phyloP scores from a whole-genome alignment of 2,888 invertebrate species.

The Standfussiana lucernea region DNA sequence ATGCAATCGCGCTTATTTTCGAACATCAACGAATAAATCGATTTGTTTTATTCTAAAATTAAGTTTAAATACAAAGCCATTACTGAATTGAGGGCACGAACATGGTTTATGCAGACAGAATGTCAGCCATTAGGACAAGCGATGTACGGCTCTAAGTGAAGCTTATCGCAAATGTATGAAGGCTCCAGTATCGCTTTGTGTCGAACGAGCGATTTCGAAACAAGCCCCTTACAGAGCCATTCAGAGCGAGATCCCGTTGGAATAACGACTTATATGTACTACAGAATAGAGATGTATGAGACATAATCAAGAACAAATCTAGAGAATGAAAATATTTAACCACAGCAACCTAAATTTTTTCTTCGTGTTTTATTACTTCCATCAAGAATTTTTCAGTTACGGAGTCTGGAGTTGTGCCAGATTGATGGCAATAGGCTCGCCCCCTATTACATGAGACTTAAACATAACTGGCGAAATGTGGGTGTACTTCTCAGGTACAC shows the following conservation, averaged over 20 bases:
- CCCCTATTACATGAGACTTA: too few relatives aligned
- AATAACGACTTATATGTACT: constrained; percentile 34
- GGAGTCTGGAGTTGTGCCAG: too few relatives aligned
- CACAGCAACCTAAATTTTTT: too few relatives aligned
- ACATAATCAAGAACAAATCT: constrained; percentile 3
- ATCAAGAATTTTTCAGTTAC: too few relatives aligned
- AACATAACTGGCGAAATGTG: not conserved
- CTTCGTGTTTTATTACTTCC: too few relatives aligned
- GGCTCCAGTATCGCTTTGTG: constrained; percentile 51
- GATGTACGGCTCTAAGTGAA: constrained; percentile 53
- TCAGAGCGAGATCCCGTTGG: constrained; percentile 24
- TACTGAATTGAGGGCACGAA: not conserved
- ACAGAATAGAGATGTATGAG: constrained; percentile 14
- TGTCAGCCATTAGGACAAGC: constrained; percentile 40
- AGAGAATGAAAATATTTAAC: too few relatives aligned
- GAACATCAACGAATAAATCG: not conserved
- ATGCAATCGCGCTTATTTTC: not conserved
- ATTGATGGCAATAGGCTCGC: too few relatives aligned
- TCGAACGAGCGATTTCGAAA: constrained; percentile 53
- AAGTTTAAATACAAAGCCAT: not conserved
- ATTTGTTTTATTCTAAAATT: not conserved
- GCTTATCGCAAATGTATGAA: constrained; percentile 61
- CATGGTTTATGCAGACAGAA: constrained; percentile 32
- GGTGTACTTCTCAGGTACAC: too few relatives aligned
- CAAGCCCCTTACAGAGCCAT: constrained; percentile 38